Evolutionary conservation across 2,888 invertebrate genomes (phyloP), one percentile per base, ranked within the genome.

Genomic region (Eupithecia exiguata): DNA sequence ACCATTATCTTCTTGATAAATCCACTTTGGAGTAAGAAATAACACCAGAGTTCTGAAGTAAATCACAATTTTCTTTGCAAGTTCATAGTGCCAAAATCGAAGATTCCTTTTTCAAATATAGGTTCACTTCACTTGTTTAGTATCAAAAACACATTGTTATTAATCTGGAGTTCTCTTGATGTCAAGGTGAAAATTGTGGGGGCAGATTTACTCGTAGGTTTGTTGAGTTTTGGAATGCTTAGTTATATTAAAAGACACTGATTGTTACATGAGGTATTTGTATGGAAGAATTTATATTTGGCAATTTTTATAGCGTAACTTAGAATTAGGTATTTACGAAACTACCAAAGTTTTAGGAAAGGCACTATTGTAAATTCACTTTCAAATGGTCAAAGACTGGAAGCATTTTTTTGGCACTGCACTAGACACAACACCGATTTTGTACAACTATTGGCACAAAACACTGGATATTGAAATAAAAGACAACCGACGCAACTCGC

Each of bases 371-470:
- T 66, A 66, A 66, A 25, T 66, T 66, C 66, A 25, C 40, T 66
- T 67, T 58, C n/a, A 65, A 53, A 70, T 73, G 71, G 75, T 72
- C 68, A 70, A 53, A 35, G 71, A 69, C 36, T 68, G 68, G 71
- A 72, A 68, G 70, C 21, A 53, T 69, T 74, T 63, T 73, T 77
- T 90, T 89, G 89, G 87, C 90, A 91, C 89, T 82, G 75, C 67
- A 81, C 84, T 76, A 82, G 82, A 86, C 78, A 79, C 63, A 83
- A 80, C 82, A 82, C 73, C 74, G 71, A 80, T 83, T 83, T 84
- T 83, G 84, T 83, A 84, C 79, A 83, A 82, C 76, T 80, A 83
- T 86, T 87, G 86, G 86, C 87, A 88, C 86, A 73, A 82, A 12
- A 18, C 62, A 76, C 71, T 58, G 68, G 53, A 69, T 69, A 77